Evolutionary conservation across 2,888 invertebrate genomes (phyloP), one percentile per base, ranked within the genome.

Genomic region (Acronicta aceris): DNA sequence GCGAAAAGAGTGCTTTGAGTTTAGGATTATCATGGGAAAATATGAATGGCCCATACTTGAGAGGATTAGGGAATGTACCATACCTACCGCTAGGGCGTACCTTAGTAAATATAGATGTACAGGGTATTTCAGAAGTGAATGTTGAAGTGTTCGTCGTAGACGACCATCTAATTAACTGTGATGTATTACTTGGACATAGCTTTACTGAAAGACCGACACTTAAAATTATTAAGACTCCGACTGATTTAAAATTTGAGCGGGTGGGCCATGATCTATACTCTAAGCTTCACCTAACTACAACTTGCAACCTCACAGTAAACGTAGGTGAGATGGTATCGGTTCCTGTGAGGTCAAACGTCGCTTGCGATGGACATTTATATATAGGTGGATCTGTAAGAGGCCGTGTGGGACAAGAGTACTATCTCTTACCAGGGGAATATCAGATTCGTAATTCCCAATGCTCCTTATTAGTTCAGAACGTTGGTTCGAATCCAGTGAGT

Each of bases 381-480:
- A 21, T 50, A 7, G 7, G 25, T 21, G 49, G 49, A 25, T 17
- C 49, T 6, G 49, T 50, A 8, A 50, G 49, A 38, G 49, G 49
- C 9, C 21, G 10, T 12, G 9, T 6, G 30, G 41, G 41, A 21
- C 12, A 51, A 5, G 51, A 51, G 27, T 41, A 51, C 25, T 51
- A 41, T 27, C 41, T 51, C 5, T 51, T 51, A 10, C 51, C 51
- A 27, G 51, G 51, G 17, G 51, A 42, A 33, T 50, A 38, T n/a
- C 5, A 40, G 2, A 12, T 49, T 16, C 2, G 6, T 12, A 8
- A 40, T 13, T 25, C 17, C 27, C n/a, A 2, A 8, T 40, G 51
- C 10, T 38, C 13, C 10, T 41, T 51, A n/a, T 51, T 51, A 15
- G 15, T 51, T 9, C 15, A 21, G 27, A 51, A 51, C 13, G 21